These are phyloP conservation scores for Trogon melanurus DNA, from an alignment of 2,113 vertebrate species.

Conservation along the genomic window DNA sequence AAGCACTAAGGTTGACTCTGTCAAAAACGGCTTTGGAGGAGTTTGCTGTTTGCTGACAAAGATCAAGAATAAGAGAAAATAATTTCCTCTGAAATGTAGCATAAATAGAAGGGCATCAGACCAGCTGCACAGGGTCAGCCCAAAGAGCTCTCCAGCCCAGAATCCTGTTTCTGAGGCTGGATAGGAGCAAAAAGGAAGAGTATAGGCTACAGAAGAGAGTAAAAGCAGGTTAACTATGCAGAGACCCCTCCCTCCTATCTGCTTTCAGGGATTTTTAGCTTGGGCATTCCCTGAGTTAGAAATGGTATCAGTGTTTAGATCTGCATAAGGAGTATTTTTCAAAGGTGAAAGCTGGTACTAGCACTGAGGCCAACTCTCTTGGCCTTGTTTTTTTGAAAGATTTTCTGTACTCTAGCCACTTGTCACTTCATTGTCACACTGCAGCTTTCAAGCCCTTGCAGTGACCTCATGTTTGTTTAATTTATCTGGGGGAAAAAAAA, in stretches of 20 bases:
- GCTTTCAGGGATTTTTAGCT: not conserved
- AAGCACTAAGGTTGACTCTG: not conserved
- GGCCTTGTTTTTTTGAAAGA: not conserved
- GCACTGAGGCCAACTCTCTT: rapidly evolving
- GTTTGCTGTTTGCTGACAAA: not conserved
- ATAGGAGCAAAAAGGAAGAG: not conserved
- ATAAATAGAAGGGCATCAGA: not conserved
- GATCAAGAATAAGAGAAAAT: not conserved
- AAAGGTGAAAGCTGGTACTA: not conserved
- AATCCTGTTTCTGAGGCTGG: not conserved
- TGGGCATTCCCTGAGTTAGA: not conserved
- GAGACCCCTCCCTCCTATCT: not conserved
- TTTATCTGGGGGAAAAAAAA: not conserved
- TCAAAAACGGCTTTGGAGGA: not conserved
- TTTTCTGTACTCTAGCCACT: not conserved
- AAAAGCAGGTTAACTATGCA: not conserved
- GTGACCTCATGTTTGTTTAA: not conserved
- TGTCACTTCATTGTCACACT: not conserved
- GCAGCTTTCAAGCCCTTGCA: not conserved
- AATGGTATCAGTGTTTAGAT: not conserved
- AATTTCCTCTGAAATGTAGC: not conserved
- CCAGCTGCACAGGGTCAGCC: not conserved
- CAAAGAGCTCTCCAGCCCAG: not conserved
- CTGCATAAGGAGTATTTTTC: not conserved
- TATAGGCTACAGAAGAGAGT: not conserved